phyloP scores from a whole-genome alignment of 2,113 vertebrate genomes.

The Chionodraco myersi region DNA sequence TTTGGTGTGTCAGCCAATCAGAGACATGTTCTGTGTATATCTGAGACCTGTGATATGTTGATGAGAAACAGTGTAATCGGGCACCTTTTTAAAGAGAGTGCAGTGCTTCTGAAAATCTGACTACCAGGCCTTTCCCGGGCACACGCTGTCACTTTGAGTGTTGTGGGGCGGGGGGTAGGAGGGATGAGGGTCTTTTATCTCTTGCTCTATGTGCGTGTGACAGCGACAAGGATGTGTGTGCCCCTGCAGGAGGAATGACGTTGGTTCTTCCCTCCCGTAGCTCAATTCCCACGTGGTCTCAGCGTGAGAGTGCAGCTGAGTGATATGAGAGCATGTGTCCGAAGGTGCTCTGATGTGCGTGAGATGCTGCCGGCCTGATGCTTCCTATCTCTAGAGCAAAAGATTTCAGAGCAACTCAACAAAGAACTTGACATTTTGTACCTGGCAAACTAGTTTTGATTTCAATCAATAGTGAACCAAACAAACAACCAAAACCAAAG shows the following conservation, averaged over 20 bases:
- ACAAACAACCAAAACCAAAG: neutral
- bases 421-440: slow-evolving; percentile 10
- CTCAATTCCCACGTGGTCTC: slow-evolving; percentile 55
- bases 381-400: slow-evolving; percentile 29
- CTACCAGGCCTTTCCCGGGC: slow-evolving; percentile 12
- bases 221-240: slow-evolving; percentile 69
- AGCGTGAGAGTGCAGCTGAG: slow-evolving; percentile 21
- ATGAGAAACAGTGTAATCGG: too few relatives aligned
- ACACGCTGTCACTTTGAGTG: neutral
- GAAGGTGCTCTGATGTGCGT: slow-evolving; percentile 9
- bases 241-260: slow-evolving; percentile 68
- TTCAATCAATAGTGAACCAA: neutral
- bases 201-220: slow-evolving; percentile 62
- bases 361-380: slow-evolving; percentile 8
- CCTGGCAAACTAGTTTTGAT: fast-evolving
- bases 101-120: slow-evolving; percentile 42
- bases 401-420: neutral
- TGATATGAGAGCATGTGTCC: neutral
- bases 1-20: too few relatives aligned
- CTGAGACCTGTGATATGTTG: too few relatives aligned
- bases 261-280: slow-evolving; percentile 42
- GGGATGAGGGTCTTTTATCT: neutral
- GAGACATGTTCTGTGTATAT: too few relatives aligned
- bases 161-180: neutral
- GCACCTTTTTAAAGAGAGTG: neutral